Conservation (phyloP, 2,888 invertebrate genomes). For the Eledona agricola region DNA sequence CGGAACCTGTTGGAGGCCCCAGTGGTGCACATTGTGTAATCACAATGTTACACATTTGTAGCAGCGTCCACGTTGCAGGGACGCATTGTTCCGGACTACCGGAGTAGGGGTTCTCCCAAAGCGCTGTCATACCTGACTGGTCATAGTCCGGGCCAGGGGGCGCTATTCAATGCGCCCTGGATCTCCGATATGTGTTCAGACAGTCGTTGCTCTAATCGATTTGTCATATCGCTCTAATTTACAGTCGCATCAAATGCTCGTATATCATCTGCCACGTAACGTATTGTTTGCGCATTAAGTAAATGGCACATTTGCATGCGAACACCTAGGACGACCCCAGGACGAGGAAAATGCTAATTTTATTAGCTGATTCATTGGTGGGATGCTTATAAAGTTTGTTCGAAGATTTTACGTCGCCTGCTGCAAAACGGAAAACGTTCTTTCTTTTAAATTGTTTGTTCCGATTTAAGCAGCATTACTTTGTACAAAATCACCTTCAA, state of each 20-base stretch:
- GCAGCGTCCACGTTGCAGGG: constrained; percentile 20
- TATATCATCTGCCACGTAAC: constrained; percentile 16
- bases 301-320: constrained; percentile 21
- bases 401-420: too few relatives aligned
- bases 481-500: too few relatives aligned
- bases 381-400: too few relatives aligned
- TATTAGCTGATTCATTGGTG: too few relatives aligned
- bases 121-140: constrained; percentile 31
- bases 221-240: constrained; percentile 23
- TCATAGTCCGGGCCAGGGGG: constrained; percentile 10
- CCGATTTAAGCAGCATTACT: too few relatives aligned
- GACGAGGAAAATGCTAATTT: too few relatives aligned
- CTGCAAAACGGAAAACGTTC: too few relatives aligned
- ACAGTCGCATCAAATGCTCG: constrained; percentile 21
- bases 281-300: constrained; percentile 25
- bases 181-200: constrained; percentile 10
- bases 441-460: too few relatives aligned
- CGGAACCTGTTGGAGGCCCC: constrained; percentile 20
- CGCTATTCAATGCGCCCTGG: constrained; percentile 7
- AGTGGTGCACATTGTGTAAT: constrained; percentile 24
- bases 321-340: neutral
- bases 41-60: constrained; percentile 30
- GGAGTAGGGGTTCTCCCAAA: constrained; percentile 24
- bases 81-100: constrained; percentile 34
- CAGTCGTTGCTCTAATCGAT: constrained; percentile 19